phyloP scores from a whole-genome alignment of 1,140 invertebrate species.

The Aphelenchoides avenae region DNA sequence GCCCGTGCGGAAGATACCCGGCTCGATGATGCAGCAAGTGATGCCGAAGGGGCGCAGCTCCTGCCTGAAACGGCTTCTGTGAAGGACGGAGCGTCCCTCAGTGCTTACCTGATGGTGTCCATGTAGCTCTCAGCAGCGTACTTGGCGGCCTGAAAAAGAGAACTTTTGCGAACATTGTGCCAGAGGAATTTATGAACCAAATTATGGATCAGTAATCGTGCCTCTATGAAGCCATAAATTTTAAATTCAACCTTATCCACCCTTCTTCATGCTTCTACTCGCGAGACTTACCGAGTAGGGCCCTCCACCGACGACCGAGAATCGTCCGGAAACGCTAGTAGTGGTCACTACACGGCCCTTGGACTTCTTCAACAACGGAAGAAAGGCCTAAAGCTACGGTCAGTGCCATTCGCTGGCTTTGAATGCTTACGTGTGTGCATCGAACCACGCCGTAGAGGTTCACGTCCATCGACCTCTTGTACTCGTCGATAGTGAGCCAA shows the following conservation, averaged over 20 bases:
- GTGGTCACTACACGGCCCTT: constrained; percentile 47
- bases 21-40: constrained; percentile 44
- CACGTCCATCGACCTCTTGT: constrained; percentile 34
- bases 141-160: too few species aligned
- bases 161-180: too few species aligned
- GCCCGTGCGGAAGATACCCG: constrained; percentile 56
- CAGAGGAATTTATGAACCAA: too few species aligned
- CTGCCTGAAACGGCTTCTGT: too few species aligned
- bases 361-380: constrained; percentile 43
- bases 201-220: too few species aligned
- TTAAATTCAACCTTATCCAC: background rate
- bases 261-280: background rate
- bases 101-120: constrained; percentile 38
- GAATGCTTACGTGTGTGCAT: constrained; percentile 37
- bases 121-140: constrained; percentile 50
- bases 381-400: constrained; percentile 36
- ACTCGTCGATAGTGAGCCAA: constrained; percentile 36
- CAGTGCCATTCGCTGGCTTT: background rate
- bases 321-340: constrained; percentile 49
- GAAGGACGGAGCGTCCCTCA: too few species aligned
- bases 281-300: constrained; percentile 48
- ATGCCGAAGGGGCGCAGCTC: constrained; percentile 40
- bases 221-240: constrained; percentile 24
- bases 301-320: constrained; percentile 26
- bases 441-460: constrained; percentile 36